These are phyloP conservation scores for Phyllotis vaccarum DNA, from an alignment of 2,797 vertebrate species.

Conservation along the genomic window DNA sequence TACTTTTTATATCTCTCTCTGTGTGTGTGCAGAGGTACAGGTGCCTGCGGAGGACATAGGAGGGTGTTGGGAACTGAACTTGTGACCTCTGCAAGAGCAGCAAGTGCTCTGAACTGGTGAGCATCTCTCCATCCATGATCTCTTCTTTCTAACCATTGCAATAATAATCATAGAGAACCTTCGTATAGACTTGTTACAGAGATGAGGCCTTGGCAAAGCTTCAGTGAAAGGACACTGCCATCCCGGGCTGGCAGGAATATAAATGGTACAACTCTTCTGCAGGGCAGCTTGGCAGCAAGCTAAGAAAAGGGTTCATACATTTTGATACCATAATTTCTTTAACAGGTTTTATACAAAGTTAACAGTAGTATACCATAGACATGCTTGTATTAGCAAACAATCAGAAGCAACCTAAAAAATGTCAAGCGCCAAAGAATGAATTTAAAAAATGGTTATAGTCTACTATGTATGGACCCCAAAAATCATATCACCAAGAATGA, in stretches of 20 bases:
- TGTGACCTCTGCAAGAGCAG: not conserved
- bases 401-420: constrained; percentile 34
- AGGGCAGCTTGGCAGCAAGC: not conserved
- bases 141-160: not conserved
- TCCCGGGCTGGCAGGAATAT: not conserved
- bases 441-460: not conserved
- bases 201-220: too few species aligned
- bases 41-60: not conserved
- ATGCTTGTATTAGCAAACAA: not conserved
- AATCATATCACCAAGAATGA: not conserved
- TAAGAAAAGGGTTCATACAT: not conserved
- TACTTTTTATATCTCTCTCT: not conserved
- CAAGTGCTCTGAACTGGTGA: not conserved
- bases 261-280: not conserved
- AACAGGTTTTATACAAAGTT: constrained; percentile 6
- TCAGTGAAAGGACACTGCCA: not conserved
- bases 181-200: not conserved
- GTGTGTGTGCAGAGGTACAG: too few species aligned
- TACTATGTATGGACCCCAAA: not conserved
- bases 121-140: not conserved
- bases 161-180: not conserved
- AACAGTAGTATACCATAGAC: not conserved
- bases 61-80: not conserved
- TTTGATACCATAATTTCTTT: not conserved
- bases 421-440: not conserved